A percentile compares a stretch with the other conserved stretches of the same genome.
These are phyloP conservation scores for Anastatus disparis DNA, from an alignment of 1,140 invertebrate genomes.

Conservation along the genomic window DNA sequence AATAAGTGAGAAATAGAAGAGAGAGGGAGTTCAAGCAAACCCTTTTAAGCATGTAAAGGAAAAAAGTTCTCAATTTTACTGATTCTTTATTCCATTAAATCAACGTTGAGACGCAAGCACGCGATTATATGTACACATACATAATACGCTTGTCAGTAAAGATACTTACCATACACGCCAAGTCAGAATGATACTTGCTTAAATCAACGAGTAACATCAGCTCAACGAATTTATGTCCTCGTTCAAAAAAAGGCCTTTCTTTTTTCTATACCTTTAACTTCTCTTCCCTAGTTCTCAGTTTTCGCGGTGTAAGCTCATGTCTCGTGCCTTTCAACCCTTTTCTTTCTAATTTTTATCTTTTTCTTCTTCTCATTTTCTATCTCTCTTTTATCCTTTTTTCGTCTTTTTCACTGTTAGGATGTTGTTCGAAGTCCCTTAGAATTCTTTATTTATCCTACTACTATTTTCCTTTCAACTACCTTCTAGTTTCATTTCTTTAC, in stretches of 20 bases:
- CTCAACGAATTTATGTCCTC: neutral
- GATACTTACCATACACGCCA: neutral
- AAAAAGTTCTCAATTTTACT: constrained; percentile 3
- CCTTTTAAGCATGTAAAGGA: too few relatives aligned
- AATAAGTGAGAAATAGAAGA: constrained; percentile 8
- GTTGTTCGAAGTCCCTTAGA: too few relatives aligned
- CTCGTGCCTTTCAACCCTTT: neutral
- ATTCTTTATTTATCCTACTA: too few relatives aligned
- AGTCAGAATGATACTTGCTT: constrained; percentile 42
- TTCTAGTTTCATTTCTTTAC: too few relatives aligned
- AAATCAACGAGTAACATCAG: neutral
- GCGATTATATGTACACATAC: too few relatives aligned
- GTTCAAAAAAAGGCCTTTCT: too few relatives aligned
- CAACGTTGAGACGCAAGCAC: constrained; percentile 18
- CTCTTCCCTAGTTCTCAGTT: neutral
- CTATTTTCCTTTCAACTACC: too few relatives aligned
- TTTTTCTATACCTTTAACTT: too few relatives aligned
- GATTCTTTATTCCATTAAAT: constrained; percentile 18
- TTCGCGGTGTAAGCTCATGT: neutral
- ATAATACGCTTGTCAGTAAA: constrained; percentile 3
- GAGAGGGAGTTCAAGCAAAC: neutral
- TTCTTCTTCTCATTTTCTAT: neutral
- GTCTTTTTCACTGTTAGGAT: too few relatives aligned
- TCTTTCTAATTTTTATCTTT: neutral
- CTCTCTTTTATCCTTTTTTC: too few relatives aligned